phyloP scores from a whole-genome alignment of 2,888 invertebrate genomes.

The Atrina japonica region DNA sequence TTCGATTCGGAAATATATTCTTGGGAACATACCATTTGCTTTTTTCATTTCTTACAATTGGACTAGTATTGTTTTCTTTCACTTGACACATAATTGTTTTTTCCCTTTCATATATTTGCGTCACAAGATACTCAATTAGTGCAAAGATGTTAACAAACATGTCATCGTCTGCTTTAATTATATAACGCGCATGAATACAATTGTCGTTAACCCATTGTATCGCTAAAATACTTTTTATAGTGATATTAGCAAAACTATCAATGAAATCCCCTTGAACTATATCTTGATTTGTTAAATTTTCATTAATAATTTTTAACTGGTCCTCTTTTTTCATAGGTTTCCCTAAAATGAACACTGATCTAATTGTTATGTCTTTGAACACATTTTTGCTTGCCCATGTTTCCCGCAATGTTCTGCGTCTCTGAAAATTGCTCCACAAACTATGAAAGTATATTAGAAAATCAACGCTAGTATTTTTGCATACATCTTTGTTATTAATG shows the following conservation, averaged over 20 bases:
- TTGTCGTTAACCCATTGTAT: constrained; percentile 54
- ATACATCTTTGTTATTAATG: constrained; percentile 30
- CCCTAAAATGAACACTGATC: constrained; percentile 56
- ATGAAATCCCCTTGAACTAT: constrained; percentile 58
- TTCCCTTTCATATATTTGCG: constrained; percentile 45
- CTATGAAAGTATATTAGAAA: constrained; percentile 63
- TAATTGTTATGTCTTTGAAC: constrained; percentile 43
- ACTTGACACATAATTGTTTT: constrained; percentile 60
- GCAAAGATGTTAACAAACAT: constrained; percentile 67
- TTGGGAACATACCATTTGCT: constrained; percentile 65
- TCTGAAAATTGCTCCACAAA: constrained; percentile 48
- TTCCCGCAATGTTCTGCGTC: constrained; percentile 49
- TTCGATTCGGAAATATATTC: constrained; percentile 54
- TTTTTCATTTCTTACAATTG: constrained; percentile 59
- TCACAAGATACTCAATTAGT: constrained; percentile 58
- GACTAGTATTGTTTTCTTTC: constrained; percentile 54
- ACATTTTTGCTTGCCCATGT: constrained; percentile 55
- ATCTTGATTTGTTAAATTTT: constrained; percentile 53
- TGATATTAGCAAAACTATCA: constrained; percentile 56
- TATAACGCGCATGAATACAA: constrained; percentile 52
- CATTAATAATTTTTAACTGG: constrained; percentile 56
- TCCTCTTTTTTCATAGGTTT: constrained; percentile 45
- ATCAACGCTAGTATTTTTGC: constrained; percentile 37
- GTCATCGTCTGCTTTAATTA: constrained; percentile 66
- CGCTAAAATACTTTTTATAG: constrained; percentile 54